Evolutionary conservation across 2,113 vertebrate species (phyloP).

Genomic region (Nothoprocta pentlandii): DNA sequence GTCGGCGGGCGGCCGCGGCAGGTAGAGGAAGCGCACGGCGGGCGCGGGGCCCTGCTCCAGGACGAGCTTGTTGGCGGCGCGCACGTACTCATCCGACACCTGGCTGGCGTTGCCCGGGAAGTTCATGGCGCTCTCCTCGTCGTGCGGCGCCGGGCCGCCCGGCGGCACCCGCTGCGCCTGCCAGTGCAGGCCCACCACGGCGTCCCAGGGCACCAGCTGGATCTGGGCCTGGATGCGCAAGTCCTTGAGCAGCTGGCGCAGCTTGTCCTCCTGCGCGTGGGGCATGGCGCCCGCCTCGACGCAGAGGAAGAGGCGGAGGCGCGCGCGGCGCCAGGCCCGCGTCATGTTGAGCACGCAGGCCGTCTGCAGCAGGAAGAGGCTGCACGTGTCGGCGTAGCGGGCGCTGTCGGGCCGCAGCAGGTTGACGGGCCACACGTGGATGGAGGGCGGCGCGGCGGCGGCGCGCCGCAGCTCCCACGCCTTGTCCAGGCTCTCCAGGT

Average conservation of each 20-base stretch:
- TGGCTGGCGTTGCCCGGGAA: slow-evolving; percentile 83
- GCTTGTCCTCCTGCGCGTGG: slow-evolving; percentile 84
- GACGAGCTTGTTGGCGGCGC: slow-evolving; percentile 86
- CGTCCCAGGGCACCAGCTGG: slow-evolving; percentile 86
- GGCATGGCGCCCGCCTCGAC: slow-evolving; percentile 86
- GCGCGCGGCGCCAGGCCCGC: slow-evolving; percentile 84
- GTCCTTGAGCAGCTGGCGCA: slow-evolving; percentile 87
- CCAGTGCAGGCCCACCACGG: slow-evolving; percentile 89
- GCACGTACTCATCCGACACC: slow-evolving; percentile 86
- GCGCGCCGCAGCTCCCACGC: slow-evolving; percentile 63
- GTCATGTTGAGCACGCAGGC: slow-evolving; percentile 92
- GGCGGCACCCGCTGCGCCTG: slow-evolving; percentile 73
- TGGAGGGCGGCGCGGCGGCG: slow-evolving; percentile 62
- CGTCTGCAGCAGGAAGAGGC: slow-evolving; percentile 91
- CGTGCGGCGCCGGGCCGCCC: not conserved
- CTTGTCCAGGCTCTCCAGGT: slow-evolving; percentile 85
- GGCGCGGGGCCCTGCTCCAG: slow-evolving; percentile 79
- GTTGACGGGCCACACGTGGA: slow-evolving; percentile 92
- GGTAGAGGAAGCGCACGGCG: slow-evolving; percentile 87
- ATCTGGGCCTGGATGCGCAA: slow-evolving; percentile 88
- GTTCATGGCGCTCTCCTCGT: slow-evolving; percentile 76
- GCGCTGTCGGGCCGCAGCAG: slow-evolving; percentile 88
- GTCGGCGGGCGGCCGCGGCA: slow-evolving; percentile 89
- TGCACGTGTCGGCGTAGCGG: slow-evolving; percentile 91
- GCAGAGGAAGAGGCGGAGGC: slow-evolving; percentile 89